Conservation (phyloP, 1,140 invertebrate genomes). For the Eciton burchellii region DNA sequence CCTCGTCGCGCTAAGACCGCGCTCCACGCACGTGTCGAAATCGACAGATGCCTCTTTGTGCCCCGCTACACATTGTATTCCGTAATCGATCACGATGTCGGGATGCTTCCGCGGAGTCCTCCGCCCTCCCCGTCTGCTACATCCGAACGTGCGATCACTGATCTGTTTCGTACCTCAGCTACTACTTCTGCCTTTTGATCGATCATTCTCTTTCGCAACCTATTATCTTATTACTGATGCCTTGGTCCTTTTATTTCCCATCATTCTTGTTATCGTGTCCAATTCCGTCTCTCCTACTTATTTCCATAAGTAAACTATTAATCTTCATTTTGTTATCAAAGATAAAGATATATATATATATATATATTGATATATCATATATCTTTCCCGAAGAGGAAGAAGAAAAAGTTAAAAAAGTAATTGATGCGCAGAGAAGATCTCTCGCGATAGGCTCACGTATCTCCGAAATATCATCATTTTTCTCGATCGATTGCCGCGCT, state of each 20-base stretch:
- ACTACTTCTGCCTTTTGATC: not conserved
- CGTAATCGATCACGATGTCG: constrained; percentile 6
- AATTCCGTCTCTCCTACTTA: not conserved
- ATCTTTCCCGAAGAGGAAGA: not conserved
- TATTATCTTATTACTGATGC: not conserved
- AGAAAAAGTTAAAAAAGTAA: not conserved
- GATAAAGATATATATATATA: not conserved
- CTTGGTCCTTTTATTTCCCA: not conserved
- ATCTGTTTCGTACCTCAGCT: not conserved
- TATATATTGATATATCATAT: not conserved
- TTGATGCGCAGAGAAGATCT: too few relatives aligned
- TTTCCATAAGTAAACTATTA: not conserved
- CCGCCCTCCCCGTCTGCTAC: not conserved
- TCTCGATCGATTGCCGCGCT: not conserved
- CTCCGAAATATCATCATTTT: not conserved
- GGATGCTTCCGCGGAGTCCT: not conserved
- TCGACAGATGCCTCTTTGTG: not conserved
- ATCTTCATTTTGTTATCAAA: not conserved
- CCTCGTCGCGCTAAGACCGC: too few relatives aligned
- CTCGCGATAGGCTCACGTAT: too few relatives aligned
- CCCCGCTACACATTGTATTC: not conserved
- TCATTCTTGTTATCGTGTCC: not conserved
- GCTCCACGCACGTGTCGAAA: not conserved
- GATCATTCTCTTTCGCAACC: not conserved
- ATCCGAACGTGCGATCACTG: not conserved